Conservation (phyloP, 2,113 vertebrate genomes). For the Piaya cayana region DNA sequence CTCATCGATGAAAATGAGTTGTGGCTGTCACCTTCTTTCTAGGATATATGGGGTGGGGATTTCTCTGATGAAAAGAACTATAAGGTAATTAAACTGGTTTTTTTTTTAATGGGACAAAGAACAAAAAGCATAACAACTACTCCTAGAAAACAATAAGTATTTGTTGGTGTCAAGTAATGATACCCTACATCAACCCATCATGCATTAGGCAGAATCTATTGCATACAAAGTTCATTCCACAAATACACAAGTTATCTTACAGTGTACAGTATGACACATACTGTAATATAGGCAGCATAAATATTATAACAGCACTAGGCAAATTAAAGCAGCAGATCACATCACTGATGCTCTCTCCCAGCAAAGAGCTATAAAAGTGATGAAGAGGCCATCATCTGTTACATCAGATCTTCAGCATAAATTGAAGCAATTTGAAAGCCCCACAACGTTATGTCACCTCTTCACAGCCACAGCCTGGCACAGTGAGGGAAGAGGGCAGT, state of each 20-base stretch:
- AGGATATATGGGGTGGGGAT: not conserved
- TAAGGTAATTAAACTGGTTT: not conserved
- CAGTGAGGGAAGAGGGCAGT: no score
- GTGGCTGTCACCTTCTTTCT: not conserved
- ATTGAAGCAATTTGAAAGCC: not conserved
- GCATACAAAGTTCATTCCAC: not conserved
- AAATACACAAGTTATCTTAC: not conserved
- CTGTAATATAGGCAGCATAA: not conserved
- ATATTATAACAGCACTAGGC: not conserved
- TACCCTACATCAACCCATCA: not conserved
- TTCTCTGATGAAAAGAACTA: not conserved
- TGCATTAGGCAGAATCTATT: not conserved
- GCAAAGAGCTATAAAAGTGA: not conserved
- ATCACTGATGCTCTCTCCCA: not conserved
- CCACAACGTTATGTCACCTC: not conserved
- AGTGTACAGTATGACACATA: not conserved
- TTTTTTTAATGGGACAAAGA: not conserved
- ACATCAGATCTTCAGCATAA: not conserved
- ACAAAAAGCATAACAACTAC: not conserved
- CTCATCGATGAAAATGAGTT: not conserved
- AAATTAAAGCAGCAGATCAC: not conserved
- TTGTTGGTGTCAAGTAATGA: not conserved
- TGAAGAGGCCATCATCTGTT: rapidly evolving
- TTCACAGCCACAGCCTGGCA: not conserved
- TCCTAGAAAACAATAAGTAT: not conserved